Percentiles rank a stretch among this genome's conserved stretches.
These are phyloP conservation scores for Ictalurus furcatus DNA, from an alignment of 2,113 vertebrate genomes.

Conservation along the genomic window DNA sequence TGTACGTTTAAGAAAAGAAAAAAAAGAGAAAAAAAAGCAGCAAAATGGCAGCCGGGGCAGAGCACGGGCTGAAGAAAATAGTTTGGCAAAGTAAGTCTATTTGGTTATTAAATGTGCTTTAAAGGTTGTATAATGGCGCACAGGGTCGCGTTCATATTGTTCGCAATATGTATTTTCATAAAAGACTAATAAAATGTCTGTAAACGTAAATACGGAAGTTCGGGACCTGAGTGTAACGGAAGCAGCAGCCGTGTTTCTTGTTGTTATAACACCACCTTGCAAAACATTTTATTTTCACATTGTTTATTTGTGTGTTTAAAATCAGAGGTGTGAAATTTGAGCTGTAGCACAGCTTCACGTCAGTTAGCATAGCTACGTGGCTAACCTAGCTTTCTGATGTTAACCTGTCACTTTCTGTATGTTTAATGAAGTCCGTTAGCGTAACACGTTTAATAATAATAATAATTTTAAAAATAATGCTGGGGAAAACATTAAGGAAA, in stretches of 20 bases:
- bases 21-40: not conserved
- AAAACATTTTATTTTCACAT: too few relatives aligned
- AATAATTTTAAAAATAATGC: not conserved
- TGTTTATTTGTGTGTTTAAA: not conserved
- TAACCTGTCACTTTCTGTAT: not conserved
- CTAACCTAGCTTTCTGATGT: not conserved
- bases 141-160: not conserved
- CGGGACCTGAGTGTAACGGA: not conserved
- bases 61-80: slow-evolving; percentile 70
- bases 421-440: not conserved
- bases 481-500: not conserved
- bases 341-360: not conserved
- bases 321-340: not conserved
- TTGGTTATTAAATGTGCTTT: not conserved
- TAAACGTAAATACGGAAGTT: slow-evolving; percentile 11
- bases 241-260: slow-evolving; percentile 12
- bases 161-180: not conserved
- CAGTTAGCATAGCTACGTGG: not conserved
- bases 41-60: slow-evolving; percentile 72
- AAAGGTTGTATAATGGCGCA: not conserved
- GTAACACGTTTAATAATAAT: not conserved
- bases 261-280: not conserved
- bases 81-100: slow-evolving; percentile 79
- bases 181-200: not conserved
- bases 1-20: not conserved